Evolutionary conservation across 1,140 invertebrate species (phyloP).

Genomic region (Chlorops oryzae): DNA sequence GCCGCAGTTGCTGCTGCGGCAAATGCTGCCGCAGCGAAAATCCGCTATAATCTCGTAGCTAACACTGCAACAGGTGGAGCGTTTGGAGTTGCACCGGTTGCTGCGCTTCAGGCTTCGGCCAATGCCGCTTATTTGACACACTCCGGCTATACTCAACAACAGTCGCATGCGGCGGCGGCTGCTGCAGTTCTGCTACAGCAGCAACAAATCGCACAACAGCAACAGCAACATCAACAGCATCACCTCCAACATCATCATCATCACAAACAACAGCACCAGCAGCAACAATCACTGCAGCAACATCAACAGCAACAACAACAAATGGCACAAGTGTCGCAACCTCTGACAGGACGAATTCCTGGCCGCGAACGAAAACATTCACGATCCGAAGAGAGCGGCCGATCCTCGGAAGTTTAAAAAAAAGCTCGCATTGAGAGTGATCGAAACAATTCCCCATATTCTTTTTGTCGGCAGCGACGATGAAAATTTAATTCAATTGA

Average conservation of each 20-base stretch:
- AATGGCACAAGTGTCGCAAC: constrained; percentile 19
- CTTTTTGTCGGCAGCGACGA: too few relatives aligned
- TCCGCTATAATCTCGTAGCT: constrained; percentile 30
- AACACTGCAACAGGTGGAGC: constrained; percentile 20
- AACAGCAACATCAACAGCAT: constrained; percentile 30
- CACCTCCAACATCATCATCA: constrained; percentile 21
- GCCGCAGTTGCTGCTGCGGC: constrained; percentile 42
- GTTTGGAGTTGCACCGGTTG: constrained; percentile 21
- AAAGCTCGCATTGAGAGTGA: too few relatives aligned
- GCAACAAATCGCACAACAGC: constrained; percentile 33
- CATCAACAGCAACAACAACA: constrained; percentile 30
- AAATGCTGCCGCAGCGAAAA: constrained; percentile 42
- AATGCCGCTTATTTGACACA: constrained; percentile 37
- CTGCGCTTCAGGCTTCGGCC: constrained; percentile 27
- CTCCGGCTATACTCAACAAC: constrained; percentile 34
- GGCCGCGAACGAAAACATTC: constrained; percentile 40
- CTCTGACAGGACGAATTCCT: constrained; percentile 37
- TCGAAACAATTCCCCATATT: too few relatives aligned
- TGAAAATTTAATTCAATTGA: too few relatives aligned
- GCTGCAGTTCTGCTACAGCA: constrained; percentile 25
- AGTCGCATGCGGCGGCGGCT: constrained; percentile 35
- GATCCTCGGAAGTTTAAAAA: constrained; percentile 43
- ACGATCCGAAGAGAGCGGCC: constrained; percentile 40
- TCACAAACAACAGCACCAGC: constrained; percentile 22
- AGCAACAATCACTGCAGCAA: constrained; percentile 20